Evolutionary conservation across 2,113 vertebrate species (phyloP).

Genomic region (Daphoenositta chrysoptera): DNA sequence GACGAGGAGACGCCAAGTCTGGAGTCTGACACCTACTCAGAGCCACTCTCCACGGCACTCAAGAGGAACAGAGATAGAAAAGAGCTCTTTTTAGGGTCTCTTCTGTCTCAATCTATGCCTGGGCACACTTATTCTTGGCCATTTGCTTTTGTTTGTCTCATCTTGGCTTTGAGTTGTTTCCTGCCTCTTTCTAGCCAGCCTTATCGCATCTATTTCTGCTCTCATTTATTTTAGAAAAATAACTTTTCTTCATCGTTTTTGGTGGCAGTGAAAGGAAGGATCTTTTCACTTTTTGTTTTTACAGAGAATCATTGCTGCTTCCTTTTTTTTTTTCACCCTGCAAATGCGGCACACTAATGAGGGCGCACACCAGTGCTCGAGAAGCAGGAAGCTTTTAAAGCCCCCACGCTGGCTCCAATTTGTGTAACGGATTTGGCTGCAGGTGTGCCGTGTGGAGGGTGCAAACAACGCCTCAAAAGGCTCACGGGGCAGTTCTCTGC

Average conservation of each 20-base stretch:
- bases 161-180: neutral
- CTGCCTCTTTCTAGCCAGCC: neutral
- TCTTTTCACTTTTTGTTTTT: neutral
- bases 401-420: fast-evolving
- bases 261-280: neutral
- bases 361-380: neutral
- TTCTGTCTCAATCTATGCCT: neutral
- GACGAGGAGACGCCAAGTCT: neutral
- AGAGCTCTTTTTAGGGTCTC: neutral
- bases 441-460: neutral
- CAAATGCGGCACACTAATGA: neutral
- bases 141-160: neutral
- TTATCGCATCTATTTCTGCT: neutral
- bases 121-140: neutral
- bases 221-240: neutral
- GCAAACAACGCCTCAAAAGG: neutral
- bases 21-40: neutral
- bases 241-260: neutral
- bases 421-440: neutral
- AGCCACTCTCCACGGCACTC: neutral
- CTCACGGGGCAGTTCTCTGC: fast-evolving
- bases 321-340: neutral
- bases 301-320: neutral
- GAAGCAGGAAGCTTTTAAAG: neutral
- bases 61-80: neutral